Conservation (phyloP, 1,140 invertebrate species). For the Diachasmimorpha longicaudata region DNA sequence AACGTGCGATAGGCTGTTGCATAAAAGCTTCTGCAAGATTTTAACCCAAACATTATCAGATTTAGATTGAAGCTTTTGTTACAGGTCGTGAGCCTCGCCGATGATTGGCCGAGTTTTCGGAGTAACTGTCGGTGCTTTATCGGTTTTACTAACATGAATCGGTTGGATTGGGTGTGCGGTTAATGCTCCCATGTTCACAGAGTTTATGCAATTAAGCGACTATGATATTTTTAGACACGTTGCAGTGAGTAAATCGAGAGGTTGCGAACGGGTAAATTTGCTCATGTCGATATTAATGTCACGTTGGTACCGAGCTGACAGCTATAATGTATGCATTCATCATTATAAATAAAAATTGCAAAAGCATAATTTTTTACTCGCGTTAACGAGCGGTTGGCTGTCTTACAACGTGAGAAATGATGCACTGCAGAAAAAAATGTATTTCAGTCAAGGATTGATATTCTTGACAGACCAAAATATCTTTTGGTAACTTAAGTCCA, state of each 20-base stretch:
- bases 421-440: no score
- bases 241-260: neutral
- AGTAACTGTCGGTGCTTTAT: neutral
- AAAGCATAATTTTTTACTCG: no score
- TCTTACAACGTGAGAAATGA: no score
- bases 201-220: conserved; percentile 4
- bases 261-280: neutral
- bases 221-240: conserved; percentile 17
- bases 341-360: no score
- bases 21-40: neutral
- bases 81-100: neutral
- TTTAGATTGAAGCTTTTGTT: conserved; percentile 5
- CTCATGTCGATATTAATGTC: neutral
- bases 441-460: no score
- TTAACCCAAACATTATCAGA: neutral
- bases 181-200: conserved; percentile 5
- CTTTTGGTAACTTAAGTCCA: no score
- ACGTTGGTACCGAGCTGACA: neutral
- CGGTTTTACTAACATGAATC: neutral
- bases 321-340: no score
- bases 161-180: neutral
- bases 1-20: neutral
- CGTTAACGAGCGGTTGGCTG: no score
- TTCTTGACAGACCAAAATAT: no score
- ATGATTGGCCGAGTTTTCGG: conserved; percentile 13